Conservation (phyloP, 1,140 invertebrate genomes). For the Drosophila trapezifrons region DNA sequence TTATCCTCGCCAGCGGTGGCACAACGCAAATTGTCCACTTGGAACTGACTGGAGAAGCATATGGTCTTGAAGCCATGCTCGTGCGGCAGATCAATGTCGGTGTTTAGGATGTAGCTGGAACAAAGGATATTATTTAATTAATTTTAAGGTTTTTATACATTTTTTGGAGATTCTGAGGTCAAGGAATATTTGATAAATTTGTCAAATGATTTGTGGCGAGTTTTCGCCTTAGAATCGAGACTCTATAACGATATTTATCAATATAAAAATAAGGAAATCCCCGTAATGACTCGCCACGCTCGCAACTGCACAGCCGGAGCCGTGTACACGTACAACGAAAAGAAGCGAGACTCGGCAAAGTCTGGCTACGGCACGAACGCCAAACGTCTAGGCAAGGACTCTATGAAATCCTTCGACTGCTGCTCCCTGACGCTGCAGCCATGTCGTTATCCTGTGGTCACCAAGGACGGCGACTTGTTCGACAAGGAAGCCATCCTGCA, state of each 20-base stretch:
- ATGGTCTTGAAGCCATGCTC: slow-evolving; percentile 87
- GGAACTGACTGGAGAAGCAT: slow-evolving; percentile 87
- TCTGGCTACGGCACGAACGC: slow-evolving; percentile 95
- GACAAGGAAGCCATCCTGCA: slow-evolving; percentile 99
- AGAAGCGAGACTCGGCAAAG: slow-evolving; percentile 97
- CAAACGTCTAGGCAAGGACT: slow-evolving; percentile 94
- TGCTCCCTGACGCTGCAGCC: slow-evolving; percentile 98
- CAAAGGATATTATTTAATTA: background rate
- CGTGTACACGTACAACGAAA: slow-evolving; percentile 99
- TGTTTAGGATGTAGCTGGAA: slow-evolving; percentile 89
- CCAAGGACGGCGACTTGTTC: slow-evolving; percentile 96
- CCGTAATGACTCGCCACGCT: slow-evolving; percentile 95
- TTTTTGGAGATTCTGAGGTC: background rate
- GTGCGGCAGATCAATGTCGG: slow-evolving; percentile 90
- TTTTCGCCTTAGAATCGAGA: background rate
- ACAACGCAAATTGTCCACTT: slow-evolving; percentile 85
- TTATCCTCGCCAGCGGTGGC: slow-evolving; percentile 89
- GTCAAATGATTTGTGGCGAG: background rate
- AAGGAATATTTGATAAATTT: background rate
- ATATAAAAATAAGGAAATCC: too few species aligned
- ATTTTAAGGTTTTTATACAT: background rate
- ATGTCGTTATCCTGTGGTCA: slow-evolving; percentile 81
- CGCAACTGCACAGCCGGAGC: slow-evolving; percentile 99
- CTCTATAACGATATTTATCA: too few species aligned
- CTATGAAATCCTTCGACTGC: slow-evolving; percentile 98